Evolutionary conservation across 1,140 invertebrate species (phyloP).

Genomic region (Teleogryllus occipitalis): DNA sequence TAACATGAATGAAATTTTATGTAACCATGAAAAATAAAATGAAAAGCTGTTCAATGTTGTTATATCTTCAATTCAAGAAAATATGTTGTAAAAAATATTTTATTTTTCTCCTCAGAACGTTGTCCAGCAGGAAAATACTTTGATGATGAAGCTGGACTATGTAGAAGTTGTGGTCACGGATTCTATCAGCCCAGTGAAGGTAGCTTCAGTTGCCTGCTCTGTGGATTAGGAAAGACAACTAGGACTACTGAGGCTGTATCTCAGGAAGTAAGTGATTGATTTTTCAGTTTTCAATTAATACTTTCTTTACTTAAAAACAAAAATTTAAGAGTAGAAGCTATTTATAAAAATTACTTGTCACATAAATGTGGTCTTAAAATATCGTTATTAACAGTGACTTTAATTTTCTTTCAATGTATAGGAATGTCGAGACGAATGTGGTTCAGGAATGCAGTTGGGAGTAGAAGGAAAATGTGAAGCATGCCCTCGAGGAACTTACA

Average conservation of each 20-base stretch:
- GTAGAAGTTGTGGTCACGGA: conserved; percentile 85
- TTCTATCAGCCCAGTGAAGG: conserved; percentile 89
- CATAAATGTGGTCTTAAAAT: background rate
- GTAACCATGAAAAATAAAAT: too few species aligned
- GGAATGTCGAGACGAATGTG: conserved; percentile 86
- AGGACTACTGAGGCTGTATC: conserved; percentile 84
- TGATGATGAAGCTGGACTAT: conserved; percentile 73
- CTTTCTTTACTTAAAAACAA: background rate
- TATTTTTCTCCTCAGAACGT: conserved; percentile 50
- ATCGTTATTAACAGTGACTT: background rate
- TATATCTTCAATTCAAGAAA: too few species aligned
- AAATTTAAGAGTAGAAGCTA: background rate
- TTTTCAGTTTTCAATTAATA: background rate
- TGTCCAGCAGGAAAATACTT: conserved; percentile 88
- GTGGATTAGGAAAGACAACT: conserved; percentile 88
- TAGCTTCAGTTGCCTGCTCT: conserved; percentile 80
- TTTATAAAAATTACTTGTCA: background rate
- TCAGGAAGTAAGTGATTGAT: conserved; percentile 39
- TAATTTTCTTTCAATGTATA: conserved; percentile 26
- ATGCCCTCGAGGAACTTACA: conserved; percentile 83
- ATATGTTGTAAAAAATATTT: background rate
- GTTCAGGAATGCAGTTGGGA: conserved; percentile 77
- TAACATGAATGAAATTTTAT: too few species aligned
- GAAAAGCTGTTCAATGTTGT: too few species aligned
- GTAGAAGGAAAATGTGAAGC: conserved; percentile 84